Base-by-base conservation (phyloP, 2,113 vertebrate species). In the Pavo muticus region DNA sequence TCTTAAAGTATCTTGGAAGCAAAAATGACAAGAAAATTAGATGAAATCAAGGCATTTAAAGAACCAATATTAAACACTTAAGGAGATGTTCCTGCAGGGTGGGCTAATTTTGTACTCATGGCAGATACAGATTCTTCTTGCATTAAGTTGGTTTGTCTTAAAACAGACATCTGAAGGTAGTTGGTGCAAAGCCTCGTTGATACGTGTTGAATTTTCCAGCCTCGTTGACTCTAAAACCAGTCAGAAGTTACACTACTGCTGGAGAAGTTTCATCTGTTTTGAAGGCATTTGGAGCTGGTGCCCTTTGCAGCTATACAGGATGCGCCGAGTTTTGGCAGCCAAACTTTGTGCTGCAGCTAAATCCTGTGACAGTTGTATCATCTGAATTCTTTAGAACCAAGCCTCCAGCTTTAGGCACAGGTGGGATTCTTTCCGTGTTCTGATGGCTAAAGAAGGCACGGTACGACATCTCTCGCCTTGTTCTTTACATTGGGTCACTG, bases 81-180 rank as follows among this genome's bases (percentile, higher is more conserved):
- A 10, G 10, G 16, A n/a, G 7, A 2, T 19, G 6, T 35, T 68
- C 4, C 3, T 72, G 45, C 40, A 35, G 8, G 2, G 3, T 0
- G 2, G 23, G n/a, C 4, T 25, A 3, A 25, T 52, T 57, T 69
- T 56, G 24, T 57, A 32, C 27, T 69, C 32, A 10, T 23, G 27
- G n/a, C 24, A 40, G 61, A 20, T 57, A 29, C 16, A 44, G 32
- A 14, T 30, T 56, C 71, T 90, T 63, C 56, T 84, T 57, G 40
- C 35, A 39, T 30, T 52, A 39, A 60, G 23, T 44, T 81, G 35
- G 11, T 71, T 30, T 82, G 4, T 84, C 20, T 79, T 57, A 39
- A 50, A 83, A n/a, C 35, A 40, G 29, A 45, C 14, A 9, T 47
- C 9, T 69, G 35, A 74, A 79, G 52, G 82, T 48, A 44, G 42